A percentile compares a stretch with the other conserved stretches of the same genome.
These are phyloP conservation scores for Brotula barbata DNA, from an alignment of 2,797 vertebrate genomes.

Conservation along the genomic window DNA sequence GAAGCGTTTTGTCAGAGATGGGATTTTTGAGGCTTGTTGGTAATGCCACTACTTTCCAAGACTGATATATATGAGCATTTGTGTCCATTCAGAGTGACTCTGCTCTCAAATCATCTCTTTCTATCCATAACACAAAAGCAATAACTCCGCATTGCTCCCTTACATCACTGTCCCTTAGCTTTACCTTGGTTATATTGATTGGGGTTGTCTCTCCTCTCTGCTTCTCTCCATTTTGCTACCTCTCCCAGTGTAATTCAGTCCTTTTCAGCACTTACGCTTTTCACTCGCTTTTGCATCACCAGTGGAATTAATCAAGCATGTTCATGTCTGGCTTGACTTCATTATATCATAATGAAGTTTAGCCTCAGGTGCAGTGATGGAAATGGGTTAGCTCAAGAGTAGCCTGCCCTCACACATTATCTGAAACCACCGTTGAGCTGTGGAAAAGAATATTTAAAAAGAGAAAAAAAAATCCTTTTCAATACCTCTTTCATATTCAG, in stretches of 20 bases:
- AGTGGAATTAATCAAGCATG: constrained; percentile 64
- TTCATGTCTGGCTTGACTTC: constrained; percentile 67
- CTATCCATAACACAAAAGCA: constrained; percentile 50
- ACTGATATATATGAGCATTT: no score
- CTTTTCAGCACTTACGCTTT: constrained; percentile 5
- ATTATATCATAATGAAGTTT: constrained; percentile 72
- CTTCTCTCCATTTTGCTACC: neutral
- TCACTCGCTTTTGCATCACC: constrained; percentile 43
- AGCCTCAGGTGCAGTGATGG: constrained; percentile 66
- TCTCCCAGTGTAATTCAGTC: neutral
- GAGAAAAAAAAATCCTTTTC: constrained; percentile 34
- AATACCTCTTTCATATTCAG: constrained; percentile 38
- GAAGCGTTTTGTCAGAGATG: constrained; percentile 34
- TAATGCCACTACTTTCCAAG: constrained; percentile 35
- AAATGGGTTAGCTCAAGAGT: constrained; percentile 57
- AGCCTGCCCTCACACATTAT: constrained; percentile 52
- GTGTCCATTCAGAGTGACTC: constrained; percentile 40
- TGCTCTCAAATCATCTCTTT: constrained; percentile 51
- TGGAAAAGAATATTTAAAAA: constrained; percentile 43
- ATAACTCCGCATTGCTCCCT: constrained; percentile 42
- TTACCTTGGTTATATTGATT: constrained; percentile 3
- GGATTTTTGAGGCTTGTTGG: constrained; percentile 41
- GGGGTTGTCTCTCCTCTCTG: neutral
- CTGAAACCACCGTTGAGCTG: constrained; percentile 42
- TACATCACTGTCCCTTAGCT: constrained; percentile 12